Evolutionary conservation across 2,113 vertebrate species (phyloP).

Genomic region (Microtus richardsoni): DNA sequence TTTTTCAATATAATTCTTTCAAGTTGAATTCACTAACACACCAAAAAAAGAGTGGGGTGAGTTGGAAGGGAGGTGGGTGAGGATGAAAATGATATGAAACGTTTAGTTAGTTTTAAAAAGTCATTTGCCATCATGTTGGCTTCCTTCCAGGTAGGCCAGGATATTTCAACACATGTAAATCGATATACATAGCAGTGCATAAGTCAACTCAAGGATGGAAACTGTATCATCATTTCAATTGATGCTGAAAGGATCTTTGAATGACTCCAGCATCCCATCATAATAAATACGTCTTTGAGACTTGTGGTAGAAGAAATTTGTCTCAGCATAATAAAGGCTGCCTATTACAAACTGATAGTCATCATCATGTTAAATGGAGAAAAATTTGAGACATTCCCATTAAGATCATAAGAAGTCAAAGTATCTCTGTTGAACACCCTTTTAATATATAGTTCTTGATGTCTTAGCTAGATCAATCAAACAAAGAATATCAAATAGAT

Average conservation of each 20-base stretch:
- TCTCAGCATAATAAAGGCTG: background rate
- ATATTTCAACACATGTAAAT: background rate
- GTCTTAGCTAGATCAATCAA: background rate
- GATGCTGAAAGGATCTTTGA: background rate
- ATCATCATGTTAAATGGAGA: background rate
- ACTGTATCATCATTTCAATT: background rate
- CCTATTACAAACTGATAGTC: background rate
- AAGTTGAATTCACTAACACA: background rate
- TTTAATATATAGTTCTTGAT: no score
- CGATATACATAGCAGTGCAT: background rate
- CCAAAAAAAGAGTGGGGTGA: background rate
- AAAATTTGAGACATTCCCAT: background rate
- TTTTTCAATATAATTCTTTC: background rate
- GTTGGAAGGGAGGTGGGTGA: background rate
- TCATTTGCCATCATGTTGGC: background rate
- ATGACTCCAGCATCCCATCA: background rate
- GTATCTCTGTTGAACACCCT: background rate
- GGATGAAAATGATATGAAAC: background rate
- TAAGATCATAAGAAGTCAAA: background rate
- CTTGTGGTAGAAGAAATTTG: background rate
- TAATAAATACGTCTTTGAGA: background rate
- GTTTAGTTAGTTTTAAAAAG: background rate
- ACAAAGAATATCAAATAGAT: background rate
- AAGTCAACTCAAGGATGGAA: background rate
- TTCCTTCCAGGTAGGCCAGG: background rate